Evolutionary conservation across 2,113 vertebrate genomes (phyloP).

Genomic region (Equus quagga): DNA sequence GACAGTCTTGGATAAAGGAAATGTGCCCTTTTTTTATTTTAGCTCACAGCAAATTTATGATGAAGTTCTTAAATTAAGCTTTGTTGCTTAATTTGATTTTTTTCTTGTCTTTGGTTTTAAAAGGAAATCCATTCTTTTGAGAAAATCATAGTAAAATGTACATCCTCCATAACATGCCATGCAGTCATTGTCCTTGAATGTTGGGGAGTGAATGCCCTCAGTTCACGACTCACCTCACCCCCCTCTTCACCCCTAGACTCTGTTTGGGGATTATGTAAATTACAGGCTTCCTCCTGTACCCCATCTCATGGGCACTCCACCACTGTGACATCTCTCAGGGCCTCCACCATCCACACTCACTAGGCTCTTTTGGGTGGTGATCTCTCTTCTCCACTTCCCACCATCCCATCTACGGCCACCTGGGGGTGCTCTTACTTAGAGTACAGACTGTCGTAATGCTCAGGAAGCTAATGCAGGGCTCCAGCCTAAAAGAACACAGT

Average conservation of each 20-base stretch:
- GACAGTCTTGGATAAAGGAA: background rate
- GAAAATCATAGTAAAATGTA: background rate
- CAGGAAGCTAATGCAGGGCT: background rate
- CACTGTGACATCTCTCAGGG: background rate
- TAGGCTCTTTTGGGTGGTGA: background rate
- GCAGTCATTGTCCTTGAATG: background rate
- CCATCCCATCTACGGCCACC: background rate
- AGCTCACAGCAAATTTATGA: background rate
- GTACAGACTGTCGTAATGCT: too few relatives aligned
- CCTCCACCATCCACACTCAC: too few relatives aligned
- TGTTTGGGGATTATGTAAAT: background rate
- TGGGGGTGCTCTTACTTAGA: background rate
- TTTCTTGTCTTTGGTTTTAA: background rate
- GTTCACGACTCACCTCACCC: background rate
- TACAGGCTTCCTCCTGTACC: background rate
- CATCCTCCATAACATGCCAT: rapidly evolving
- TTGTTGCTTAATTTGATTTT: background rate
- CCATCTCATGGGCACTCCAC: background rate
- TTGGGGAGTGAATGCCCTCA: too few relatives aligned
- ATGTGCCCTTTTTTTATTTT: background rate
- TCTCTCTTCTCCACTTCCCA: background rate
- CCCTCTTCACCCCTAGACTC: background rate
- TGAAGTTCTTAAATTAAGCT: background rate
- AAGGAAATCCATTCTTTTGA: constrained; percentile 23
- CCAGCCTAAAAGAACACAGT: background rate